Evolutionary conservation across 2,113 vertebrate genomes (phyloP), one percentile per base, ranked within the genome.

Genomic region (Climacteris rufus): DNA sequence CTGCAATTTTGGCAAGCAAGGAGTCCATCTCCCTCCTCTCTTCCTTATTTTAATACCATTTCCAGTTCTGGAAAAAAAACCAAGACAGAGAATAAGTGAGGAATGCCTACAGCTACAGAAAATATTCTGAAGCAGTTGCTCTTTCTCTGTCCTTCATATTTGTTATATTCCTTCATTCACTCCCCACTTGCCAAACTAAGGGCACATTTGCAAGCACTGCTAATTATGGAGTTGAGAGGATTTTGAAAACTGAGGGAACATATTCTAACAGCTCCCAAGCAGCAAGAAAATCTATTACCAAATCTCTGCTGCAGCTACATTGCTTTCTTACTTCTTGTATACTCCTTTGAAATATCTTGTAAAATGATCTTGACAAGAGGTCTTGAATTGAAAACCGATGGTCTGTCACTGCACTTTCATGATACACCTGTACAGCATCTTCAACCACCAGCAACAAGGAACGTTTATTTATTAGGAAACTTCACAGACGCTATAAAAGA

Each of bases 401-500:
- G 78, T 93, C 95, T 95, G 82, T 91, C 80, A 70, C 56, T 94
- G 66, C 75, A 83, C 95, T 97, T 97, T 97, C 96, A 94, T 80
- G 83, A 96, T 94, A 88, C 96, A 97, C 96, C 97, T 96, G 95
- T 96, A 94, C 37, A 87, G 94, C 94, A 95, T 93, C 90, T 83
- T 94, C 87, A 90, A 87, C 75, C 90, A 94, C 95, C 95, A 97
- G 92, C 93, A 97, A 95, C 87, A 85, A 93, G 74, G 61, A 95
- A 84, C 22, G 5, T 40, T 93, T 88, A 66, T 96, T 97, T 97
- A 96, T 90, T 96, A 95, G 96, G 94, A 93, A 96, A 96, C 93
- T 94, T 95, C 96, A 85, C 94, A 95, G 94, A 96, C 59, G 90
- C 92, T 92, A 53, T 98, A 96, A 98, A 96, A 92, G 87, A 96